Evolutionary conservation across 2,888 invertebrate genomes (phyloP).

Genomic region (Acanthopleura granulata): DNA sequence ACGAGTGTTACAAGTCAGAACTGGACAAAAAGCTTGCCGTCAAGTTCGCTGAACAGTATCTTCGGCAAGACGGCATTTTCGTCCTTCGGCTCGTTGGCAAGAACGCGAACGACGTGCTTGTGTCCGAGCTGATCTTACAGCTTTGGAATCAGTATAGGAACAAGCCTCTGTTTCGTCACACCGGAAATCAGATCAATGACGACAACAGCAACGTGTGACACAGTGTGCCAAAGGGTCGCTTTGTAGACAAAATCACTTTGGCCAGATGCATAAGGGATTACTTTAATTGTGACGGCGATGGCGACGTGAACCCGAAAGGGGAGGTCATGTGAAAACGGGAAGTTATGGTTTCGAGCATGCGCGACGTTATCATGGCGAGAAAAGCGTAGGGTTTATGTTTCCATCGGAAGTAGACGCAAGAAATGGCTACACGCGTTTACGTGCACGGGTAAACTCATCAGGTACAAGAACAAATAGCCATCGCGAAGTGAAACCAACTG

Average conservation of each 20-base stretch:
- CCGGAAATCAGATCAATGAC: constrained; percentile 58
- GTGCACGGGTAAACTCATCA: too few species aligned
- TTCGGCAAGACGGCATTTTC: constrained; percentile 68
- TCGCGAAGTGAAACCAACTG: neutral
- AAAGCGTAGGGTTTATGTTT: too few species aligned
- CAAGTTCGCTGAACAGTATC: constrained; percentile 66
- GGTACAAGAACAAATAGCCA: neutral
- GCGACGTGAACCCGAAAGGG: neutral
- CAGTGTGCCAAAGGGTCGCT: constrained; percentile 41
- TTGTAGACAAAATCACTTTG: constrained; percentile 18
- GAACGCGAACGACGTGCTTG: constrained; percentile 69
- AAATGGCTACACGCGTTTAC: too few species aligned
- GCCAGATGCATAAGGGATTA: constrained; percentile 7
- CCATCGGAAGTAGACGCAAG: too few species aligned
- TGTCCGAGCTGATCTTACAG: constrained; percentile 67
- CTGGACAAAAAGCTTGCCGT: constrained; percentile 63
- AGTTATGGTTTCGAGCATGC: neutral
- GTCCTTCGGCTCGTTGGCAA: constrained; percentile 67
- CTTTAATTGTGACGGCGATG: constrained; percentile 7
- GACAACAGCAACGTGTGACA: constrained; percentile 66
- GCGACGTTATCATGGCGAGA: neutral
- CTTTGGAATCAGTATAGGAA: constrained; percentile 67
- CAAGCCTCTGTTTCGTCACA: constrained; percentile 61
- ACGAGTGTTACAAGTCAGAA: constrained; percentile 62
- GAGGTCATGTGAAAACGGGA: neutral